Conservation (phyloP, 2,113 vertebrate genomes). For the Paratilapia polleni region DNA sequence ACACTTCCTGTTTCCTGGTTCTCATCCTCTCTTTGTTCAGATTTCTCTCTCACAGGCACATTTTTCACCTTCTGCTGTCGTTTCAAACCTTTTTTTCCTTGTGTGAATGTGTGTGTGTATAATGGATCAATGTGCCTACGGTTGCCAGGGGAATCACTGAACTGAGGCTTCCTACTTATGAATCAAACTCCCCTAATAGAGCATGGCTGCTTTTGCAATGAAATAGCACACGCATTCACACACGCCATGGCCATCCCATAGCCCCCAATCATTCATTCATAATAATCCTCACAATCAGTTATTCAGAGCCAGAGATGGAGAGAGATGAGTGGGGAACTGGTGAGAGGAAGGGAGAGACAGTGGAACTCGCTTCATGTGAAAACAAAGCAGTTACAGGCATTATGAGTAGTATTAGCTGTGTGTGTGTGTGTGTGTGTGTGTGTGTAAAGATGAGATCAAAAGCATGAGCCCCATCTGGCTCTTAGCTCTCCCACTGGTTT, state of each 20-base stretch:
- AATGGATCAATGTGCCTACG: constrained; percentile 44
- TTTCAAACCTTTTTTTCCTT: neutral
- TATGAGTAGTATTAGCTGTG: constrained; percentile 17
- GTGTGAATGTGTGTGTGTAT: neutral
- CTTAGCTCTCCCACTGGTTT: constrained; percentile 53
- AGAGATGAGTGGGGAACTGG: constrained; percentile 6
- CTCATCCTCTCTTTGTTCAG: constrained; percentile 74
- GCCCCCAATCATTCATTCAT: constrained; percentile 62
- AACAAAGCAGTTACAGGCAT: constrained; percentile 57
- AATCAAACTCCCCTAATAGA: constrained; percentile 60
- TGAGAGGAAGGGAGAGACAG: constrained; percentile 24
- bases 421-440: neutral
- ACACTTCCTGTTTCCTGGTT: constrained; percentile 77
- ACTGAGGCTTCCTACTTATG: constrained; percentile 51
- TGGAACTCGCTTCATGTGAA: constrained; percentile 37
- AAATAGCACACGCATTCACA: constrained; percentile 42
- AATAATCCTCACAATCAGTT: constrained; percentile 53
- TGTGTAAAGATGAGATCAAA: constrained; percentile 59
- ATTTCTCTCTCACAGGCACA: constrained; percentile 22
- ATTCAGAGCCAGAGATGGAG: constrained; percentile 30
- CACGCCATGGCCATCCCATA: constrained; percentile 7
- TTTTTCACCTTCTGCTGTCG: constrained; percentile 35
- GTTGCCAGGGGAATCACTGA: constrained; percentile 40
- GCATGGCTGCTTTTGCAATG: constrained; percentile 40
- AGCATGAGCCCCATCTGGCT: constrained; percentile 61